Percentiles rank a stretch among this genome's conserved stretches.
Conservation (phyloP, 2,797 vertebrate genomes). For the Gadopsis bispinosus region DNA sequence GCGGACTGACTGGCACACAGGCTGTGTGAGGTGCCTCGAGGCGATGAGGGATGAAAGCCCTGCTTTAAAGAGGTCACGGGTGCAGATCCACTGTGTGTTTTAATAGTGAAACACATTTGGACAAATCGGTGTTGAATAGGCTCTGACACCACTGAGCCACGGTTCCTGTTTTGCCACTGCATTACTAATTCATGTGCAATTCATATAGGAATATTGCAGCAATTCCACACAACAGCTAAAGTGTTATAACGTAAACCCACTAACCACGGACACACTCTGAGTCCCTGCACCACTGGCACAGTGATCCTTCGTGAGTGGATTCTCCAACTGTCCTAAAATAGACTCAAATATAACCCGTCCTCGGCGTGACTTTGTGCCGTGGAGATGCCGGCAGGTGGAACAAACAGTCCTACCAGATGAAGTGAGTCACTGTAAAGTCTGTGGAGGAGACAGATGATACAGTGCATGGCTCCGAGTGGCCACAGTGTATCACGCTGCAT, state of each 20-base stretch:
- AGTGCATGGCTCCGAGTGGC: conserved; percentile 51
- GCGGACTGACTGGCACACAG: conserved; percentile 49
- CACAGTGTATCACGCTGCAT: conserved; percentile 53
- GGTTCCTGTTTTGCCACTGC: conserved; percentile 21
- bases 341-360: conserved; percentile 38
- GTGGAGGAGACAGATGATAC: conserved; percentile 68
- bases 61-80: conserved; percentile 60
- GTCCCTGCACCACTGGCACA: conserved; percentile 2
- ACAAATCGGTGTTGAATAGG: conserved; percentile 51
- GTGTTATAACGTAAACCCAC: conserved; percentile 21
- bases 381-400: conserved; percentile 64
- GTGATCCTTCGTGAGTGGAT: conserved; percentile 18
- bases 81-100: conserved; percentile 42
- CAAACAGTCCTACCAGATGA: conserved; percentile 45
- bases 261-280: background rate
- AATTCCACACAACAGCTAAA: background rate
- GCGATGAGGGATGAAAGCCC: conserved; percentile 40
- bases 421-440: conserved; percentile 59
- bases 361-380: conserved; percentile 62
- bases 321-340: conserved; percentile 29
- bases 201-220: conserved; percentile 2
- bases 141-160: conserved; percentile 46
- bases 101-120: conserved; percentile 46
- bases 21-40: conserved; percentile 31
- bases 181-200: conserved; percentile 11